Evolutionary conservation across 2,888 invertebrate species (phyloP).

Genomic region (Ophioninae sp.): DNA sequence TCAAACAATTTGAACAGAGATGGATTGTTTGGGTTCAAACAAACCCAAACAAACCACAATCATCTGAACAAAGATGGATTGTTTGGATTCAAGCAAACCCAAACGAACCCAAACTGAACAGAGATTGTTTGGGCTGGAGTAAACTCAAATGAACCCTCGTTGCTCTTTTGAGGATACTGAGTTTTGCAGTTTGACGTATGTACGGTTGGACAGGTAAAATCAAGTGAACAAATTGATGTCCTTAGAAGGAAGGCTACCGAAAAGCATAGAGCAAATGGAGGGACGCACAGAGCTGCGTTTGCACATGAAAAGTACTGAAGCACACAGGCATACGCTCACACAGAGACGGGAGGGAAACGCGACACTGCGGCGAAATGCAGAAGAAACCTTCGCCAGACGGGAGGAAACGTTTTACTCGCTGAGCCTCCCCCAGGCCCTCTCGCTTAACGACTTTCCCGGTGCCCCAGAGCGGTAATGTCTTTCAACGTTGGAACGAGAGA

Average conservation of each 20-base stretch:
- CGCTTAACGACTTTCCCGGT: constrained; percentile 27
- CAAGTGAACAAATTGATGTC: constrained; percentile 33
- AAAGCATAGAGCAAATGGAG: constrained; percentile 31
- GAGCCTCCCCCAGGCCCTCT: constrained; percentile 16
- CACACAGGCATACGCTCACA: background rate
- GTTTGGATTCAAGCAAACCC: background rate
- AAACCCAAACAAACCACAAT: too few relatives aligned
- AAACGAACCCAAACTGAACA: background rate
- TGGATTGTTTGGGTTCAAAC: too few relatives aligned
- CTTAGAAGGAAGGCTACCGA: constrained; percentile 16
- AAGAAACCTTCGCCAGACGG: constrained; percentile 26
- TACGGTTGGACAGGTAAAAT: constrained; percentile 45
- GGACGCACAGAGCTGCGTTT: constrained; percentile 26
- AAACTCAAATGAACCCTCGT: background rate
- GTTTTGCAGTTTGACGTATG: background rate
- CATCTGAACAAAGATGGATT: too few relatives aligned
- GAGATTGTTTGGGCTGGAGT: background rate
- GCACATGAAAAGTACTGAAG: background rate
- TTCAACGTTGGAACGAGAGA: background rate
- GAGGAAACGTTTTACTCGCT: constrained; percentile 7
- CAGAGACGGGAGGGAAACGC: constrained; percentile 44
- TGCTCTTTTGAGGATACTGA: background rate
- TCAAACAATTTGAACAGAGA: too few relatives aligned
- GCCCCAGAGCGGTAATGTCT: constrained; percentile 1
- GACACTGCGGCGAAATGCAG: constrained; percentile 62